Conservation (phyloP, 2,113 vertebrate species). For the Halcyon senegalensis region DNA sequence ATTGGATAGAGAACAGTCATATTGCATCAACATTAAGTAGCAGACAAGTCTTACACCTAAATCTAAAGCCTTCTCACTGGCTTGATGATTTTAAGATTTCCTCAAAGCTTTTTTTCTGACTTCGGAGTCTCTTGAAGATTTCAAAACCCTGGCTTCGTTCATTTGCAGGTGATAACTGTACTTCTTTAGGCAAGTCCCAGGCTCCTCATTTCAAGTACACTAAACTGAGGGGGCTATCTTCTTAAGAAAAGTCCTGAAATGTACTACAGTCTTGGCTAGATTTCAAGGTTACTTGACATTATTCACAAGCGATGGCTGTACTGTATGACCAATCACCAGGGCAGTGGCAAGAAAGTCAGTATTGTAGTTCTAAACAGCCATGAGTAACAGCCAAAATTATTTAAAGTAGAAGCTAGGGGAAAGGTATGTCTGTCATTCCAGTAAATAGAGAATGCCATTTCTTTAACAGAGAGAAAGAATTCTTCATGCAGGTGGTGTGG, state of each 20-base stretch:
- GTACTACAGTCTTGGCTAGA: not conserved
- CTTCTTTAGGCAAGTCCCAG: not conserved
- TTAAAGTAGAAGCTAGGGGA: not conserved
- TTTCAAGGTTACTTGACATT: not conserved
- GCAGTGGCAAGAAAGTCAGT: not conserved
- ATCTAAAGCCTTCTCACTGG: not conserved
- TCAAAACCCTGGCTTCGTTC: not conserved
- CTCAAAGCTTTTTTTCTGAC: not conserved
- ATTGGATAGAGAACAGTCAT: not conserved
- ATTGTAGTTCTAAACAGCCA: not conserved
- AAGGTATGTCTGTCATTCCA: not conserved
- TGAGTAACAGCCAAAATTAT: not conserved
- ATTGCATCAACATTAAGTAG: not conserved
- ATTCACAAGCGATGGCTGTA: not conserved
- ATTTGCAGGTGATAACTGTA: not conserved
- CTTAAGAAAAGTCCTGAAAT: not conserved
- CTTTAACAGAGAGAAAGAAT: not conserved
- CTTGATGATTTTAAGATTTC: not conserved
- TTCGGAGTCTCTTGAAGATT: not conserved
- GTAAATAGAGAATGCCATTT: not conserved
- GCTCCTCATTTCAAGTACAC: not conserved
- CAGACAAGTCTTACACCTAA: not conserved
- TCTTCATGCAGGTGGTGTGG: not conserved
- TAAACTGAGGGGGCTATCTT: not conserved
- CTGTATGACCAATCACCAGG: not conserved